These are phyloP conservation scores for Sylvia borin DNA, from an alignment of 2,797 vertebrate genomes.

Conservation along the genomic window DNA sequence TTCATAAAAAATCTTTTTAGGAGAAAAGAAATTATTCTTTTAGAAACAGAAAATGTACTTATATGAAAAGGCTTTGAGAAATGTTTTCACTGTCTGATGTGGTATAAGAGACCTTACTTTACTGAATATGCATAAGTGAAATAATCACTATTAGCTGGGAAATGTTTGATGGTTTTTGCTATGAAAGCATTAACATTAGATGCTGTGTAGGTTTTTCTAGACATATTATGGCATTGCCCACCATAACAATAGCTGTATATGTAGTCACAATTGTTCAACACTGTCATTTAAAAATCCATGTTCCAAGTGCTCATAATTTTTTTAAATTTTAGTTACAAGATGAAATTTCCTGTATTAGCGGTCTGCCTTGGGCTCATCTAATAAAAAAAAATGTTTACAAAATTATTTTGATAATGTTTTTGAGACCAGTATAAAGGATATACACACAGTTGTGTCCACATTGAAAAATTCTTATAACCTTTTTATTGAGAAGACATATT, in stretches of 20 bases:
- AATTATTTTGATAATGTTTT: neutral
- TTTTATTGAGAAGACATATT: neutral
- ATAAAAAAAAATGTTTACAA: neutral
- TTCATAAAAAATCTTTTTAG: neutral
- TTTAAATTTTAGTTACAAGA: neutral
- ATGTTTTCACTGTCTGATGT: neutral
- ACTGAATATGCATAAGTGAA: neutral
- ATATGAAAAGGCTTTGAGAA: neutral
- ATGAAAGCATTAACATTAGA: neutral
- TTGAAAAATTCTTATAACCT: neutral
- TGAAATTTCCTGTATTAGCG: neutral
- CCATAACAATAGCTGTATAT: neutral
- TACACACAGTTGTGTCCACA: rapidly evolving
- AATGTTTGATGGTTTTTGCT: neutral
- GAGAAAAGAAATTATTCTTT: neutral
- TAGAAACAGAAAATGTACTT: neutral
- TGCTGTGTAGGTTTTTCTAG: neutral
- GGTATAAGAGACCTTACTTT: neutral
- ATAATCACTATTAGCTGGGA: neutral
- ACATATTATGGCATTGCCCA: neutral
- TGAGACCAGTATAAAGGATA: neutral
- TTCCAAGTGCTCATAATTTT: neutral
- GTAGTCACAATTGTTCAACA: neutral
- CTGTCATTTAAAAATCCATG: neutral
- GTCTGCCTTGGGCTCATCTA: neutral